A percentile compares a stretch with the other conserved stretches of the same genome.
Conservation (phyloP, 2,797 vertebrate species). For the Sylvilagus floridanus region DNA sequence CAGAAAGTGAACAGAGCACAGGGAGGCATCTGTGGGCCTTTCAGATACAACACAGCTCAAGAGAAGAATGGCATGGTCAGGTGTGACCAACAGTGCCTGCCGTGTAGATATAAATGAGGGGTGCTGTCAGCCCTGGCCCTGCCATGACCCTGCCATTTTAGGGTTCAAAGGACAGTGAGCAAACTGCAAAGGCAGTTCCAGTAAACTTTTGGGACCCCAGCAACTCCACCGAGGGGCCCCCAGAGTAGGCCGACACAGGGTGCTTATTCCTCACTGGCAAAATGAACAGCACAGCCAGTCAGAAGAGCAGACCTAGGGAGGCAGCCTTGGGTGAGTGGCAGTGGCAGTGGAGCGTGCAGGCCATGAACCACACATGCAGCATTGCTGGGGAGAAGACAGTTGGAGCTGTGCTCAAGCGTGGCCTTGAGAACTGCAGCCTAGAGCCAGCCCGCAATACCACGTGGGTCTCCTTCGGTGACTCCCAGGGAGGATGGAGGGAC, state of each 20-base stretch:
- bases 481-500: background rate
- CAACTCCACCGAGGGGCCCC: background rate
- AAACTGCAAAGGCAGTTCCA: background rate
- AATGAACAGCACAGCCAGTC: background rate
- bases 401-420: background rate
- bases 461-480: background rate
- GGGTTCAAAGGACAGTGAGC: background rate
- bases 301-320: background rate
- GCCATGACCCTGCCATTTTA: background rate
- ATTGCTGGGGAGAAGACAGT: background rate
- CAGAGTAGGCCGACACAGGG: background rate
- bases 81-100: background rate
- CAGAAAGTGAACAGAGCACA: background rate
- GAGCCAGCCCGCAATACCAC: background rate
- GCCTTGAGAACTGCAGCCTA: background rate
- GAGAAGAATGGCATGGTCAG: background rate
- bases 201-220: background rate
- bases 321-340: background rate
- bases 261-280: background rate
- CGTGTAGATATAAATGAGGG: background rate
- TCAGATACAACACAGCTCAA: background rate
- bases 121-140: no score
- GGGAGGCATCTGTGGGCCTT: background rate
- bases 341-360: background rate
- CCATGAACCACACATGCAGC: background rate